Evolutionary conservation across 2,888 invertebrate genomes (phyloP), one percentile per base, ranked within the genome.

Genomic region (Lasiommata megera): DNA sequence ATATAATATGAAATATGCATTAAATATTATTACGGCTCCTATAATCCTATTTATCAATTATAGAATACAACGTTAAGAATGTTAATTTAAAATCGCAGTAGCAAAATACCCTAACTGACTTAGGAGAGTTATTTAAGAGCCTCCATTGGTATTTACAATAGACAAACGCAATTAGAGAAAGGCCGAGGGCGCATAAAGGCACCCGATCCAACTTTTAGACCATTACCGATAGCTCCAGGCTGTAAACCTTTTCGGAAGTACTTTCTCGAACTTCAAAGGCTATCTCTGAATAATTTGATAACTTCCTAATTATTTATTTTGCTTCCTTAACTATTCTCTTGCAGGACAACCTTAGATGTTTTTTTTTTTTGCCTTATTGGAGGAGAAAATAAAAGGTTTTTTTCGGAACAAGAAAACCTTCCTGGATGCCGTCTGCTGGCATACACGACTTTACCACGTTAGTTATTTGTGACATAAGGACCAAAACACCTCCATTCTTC

Each of bases 131-230:
- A 29, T 18, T 44, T 38, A 54, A 38, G 48, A 44, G 34, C 23
- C 41, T 36, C 51, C 47, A 18, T 52, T 52, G 56, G 52, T 48
- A 37, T 53, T 52, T 40, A 56, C 53, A 60, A 58, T n/a, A 59
- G 65, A 64, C 58, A 64, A 62, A 58, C 38, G 57, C 60, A 64
- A 60, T 65, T 61, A 60, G 57, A 58, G 58, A 51, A 51, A 48
- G 36, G 36, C 46, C 14, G 31, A 46, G 41, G 29, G 52, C 47
- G 51, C 14, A 16, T 47, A 53, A 54, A 61, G 54, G 46, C 44
- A 17, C 11, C 18, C 16, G 7, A 59, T 46, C 17, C 60, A 34
- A 55, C 54, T 51, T 56, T 51, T 44, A 43, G 51, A 37, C 54
- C 47, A 62, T 62, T 62, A 54, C 31, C 41, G 43, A 37, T 41